Percentiles rank a stretch among this genome's conserved stretches.
Conservation (phyloP, 2,113 vertebrate genomes). For the Saguinus midas region DNA sequence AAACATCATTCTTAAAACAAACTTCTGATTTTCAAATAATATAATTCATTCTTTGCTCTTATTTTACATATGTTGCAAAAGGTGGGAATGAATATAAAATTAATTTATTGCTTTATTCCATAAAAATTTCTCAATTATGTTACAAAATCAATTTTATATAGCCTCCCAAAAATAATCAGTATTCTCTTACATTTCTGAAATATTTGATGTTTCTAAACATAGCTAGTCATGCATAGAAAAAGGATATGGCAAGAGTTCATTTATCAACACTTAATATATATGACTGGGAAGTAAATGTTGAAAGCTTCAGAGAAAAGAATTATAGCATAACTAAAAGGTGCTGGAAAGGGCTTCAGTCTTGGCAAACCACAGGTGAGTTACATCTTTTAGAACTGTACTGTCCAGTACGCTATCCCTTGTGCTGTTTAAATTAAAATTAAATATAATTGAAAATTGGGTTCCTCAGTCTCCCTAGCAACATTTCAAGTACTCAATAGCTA, state of each 20-base stretch:
- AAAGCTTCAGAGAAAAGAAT: conserved; percentile 15
- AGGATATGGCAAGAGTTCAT: background rate
- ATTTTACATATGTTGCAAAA: conserved; percentile 1
- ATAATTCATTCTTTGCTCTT: conserved; percentile 23
- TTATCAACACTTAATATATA: background rate
- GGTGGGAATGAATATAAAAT: background rate
- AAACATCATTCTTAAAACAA: background rate
- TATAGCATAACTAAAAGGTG: background rate
- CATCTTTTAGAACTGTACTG: background rate
- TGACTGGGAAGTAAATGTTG: background rate
- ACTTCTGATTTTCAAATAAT: conserved; percentile 37
- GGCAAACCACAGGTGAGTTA: background rate
- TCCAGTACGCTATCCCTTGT: background rate
- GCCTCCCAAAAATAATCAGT: background rate
- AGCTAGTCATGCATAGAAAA: background rate
- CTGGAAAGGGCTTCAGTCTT: background rate
- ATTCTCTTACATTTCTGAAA: conserved; percentile 25
- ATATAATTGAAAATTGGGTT: background rate
- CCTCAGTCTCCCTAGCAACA: background rate
- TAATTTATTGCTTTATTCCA: background rate
- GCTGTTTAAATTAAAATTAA: background rate
- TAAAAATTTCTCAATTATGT: conserved; percentile 34
- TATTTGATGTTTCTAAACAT: conserved; percentile 1
- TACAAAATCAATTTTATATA: conserved; percentile 39
- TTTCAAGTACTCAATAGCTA: background rate